These are phyloP conservation scores for Aproaerema taeniolella DNA, from an alignment of 2,888 invertebrate genomes.

Conservation along the genomic window DNA sequence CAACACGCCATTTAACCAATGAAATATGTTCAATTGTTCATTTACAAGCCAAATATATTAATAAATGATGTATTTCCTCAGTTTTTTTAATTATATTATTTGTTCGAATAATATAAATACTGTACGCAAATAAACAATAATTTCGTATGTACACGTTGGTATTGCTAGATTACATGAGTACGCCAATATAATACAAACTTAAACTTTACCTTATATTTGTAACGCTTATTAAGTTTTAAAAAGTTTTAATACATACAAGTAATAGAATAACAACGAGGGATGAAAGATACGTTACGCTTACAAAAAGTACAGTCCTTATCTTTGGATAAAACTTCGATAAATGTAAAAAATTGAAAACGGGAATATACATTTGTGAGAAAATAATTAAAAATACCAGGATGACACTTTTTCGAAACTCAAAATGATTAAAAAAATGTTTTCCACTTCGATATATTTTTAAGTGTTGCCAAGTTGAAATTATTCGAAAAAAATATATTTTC, in stretches of 20 bases:
- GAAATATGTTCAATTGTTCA: too few species aligned
- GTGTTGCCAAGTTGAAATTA: too few species aligned
- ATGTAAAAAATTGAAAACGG: constrained; percentile 8
- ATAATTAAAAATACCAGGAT: too few species aligned
- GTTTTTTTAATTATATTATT: too few species aligned
- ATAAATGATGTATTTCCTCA: too few species aligned
- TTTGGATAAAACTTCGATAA: constrained; percentile 11
- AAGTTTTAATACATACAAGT: neutral
- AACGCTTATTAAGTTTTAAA: constrained; percentile 13
- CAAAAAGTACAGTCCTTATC: constrained; percentile 67
- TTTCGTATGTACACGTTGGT: neutral
- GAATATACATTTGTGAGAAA: neutral
- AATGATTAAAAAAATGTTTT: too few species aligned
- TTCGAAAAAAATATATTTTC: too few species aligned
- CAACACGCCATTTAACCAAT: too few species aligned
- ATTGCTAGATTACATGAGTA: constrained; percentile 4
- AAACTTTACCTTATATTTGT: neutral
- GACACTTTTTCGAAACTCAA: too few species aligned
- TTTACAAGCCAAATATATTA: too few species aligned
- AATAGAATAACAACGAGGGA: constrained; percentile 47
- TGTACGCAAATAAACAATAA: neutral
- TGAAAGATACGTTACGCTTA: constrained; percentile 49
- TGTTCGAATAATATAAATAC: too few species aligned
- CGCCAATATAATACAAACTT: neutral
- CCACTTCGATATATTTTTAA: too few species aligned